phyloP scores from a whole-genome alignment of 2,113 vertebrate species.

The Eurypyga helias region DNA sequence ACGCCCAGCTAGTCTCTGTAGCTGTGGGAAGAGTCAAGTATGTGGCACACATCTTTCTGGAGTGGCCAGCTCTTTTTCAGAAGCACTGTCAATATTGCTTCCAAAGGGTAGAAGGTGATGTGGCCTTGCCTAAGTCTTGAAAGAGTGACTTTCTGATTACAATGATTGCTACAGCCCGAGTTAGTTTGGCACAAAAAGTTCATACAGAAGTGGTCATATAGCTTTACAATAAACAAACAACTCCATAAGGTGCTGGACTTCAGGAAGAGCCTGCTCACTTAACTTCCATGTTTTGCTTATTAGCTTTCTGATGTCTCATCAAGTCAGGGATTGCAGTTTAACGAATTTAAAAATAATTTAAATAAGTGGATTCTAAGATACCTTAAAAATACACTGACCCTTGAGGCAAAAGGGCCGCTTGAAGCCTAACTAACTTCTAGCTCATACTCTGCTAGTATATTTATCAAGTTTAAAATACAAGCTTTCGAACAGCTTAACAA shows the following conservation, averaged over 20 bases:
- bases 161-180: neutral
- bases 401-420: neutral
- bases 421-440: neutral
- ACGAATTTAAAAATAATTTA: neutral
- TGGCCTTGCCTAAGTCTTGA: neutral
- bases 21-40: neutral
- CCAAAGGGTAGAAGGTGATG: neutral
- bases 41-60: fast-evolving
- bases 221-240: neutral
- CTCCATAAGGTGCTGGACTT: neutral
- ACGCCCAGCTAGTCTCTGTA: neutral
- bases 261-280: neutral
- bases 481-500: neutral
- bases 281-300: neutral
- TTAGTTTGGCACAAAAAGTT: neutral
- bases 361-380: neutral
- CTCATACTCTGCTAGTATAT: neutral
- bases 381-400: neutral
- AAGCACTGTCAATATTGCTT: neutral
- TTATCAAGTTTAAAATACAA: conserved; percentile 7
- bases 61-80: neutral
- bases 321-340: neutral
- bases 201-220: neutral
- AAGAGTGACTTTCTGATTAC: neutral
- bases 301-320: neutral